Conservation (phyloP, 2,113 vertebrate species). For the Typhlomys cinereus region DNA sequence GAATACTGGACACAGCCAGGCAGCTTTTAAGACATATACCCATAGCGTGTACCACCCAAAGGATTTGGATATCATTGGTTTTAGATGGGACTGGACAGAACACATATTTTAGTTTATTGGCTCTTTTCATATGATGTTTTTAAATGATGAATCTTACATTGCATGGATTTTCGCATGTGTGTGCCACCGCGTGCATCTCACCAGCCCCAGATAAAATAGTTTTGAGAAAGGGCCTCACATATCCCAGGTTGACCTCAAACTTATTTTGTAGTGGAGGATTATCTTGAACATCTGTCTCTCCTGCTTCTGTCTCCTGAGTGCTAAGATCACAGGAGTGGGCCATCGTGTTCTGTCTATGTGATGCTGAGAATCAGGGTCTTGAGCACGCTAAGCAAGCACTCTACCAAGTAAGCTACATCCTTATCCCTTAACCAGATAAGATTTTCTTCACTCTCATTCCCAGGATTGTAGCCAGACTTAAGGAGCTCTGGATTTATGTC, state of each 20-base stretch:
- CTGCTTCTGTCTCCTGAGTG: no score
- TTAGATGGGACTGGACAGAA: not conserved
- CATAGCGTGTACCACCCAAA: not conserved
- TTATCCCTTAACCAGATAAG: not conserved
- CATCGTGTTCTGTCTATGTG: not conserved
- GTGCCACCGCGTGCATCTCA: no score
- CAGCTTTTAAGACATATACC: not conserved
- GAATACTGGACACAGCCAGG: not conserved
- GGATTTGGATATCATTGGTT: not conserved
- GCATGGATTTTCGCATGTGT: not conserved
- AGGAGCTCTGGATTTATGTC: not conserved
- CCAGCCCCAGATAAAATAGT: not conserved
- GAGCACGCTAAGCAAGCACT: not conserved
- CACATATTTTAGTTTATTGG: no score
- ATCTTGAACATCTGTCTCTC: not conserved
- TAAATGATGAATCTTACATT: constrained; percentile 1
- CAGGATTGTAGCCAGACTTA: not conserved
- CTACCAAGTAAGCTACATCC: not conserved
- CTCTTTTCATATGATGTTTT: no score
- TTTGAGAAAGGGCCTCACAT: not conserved
- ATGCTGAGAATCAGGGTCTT: not conserved
- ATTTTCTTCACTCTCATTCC: not conserved
- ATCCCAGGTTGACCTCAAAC: not conserved
- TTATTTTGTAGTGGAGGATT: not conserved
- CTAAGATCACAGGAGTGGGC: not conserved